phyloP scores from a whole-genome alignment of 1,140 invertebrate genomes.

The Pectinophora gossypiella region DNA sequence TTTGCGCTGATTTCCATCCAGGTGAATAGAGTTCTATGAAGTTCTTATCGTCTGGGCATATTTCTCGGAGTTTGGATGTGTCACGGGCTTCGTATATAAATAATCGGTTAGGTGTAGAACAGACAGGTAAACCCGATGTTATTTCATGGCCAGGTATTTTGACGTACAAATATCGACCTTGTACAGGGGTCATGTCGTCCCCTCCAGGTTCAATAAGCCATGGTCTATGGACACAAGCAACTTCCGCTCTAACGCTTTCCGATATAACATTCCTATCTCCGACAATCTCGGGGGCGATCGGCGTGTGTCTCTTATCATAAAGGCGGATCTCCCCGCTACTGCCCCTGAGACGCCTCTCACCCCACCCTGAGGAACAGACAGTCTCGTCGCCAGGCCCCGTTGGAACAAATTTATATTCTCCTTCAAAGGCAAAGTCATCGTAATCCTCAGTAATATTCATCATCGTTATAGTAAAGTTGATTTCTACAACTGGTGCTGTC shows the following conservation, averaged over 20 bases:
- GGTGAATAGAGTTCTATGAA: conserved; percentile 84
- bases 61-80: conserved; percentile 77
- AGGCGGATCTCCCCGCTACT: conserved; percentile 81
- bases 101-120: conserved; percentile 83
- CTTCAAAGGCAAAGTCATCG: conserved; percentile 87
- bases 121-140: conserved; percentile 74
- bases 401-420: conserved; percentile 83
- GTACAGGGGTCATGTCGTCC: conserved; percentile 71
- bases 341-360: conserved; percentile 79
- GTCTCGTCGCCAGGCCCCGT: conserved; percentile 70
- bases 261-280: conserved; percentile 69
- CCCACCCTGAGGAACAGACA: conserved; percentile 78
- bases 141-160: conserved; percentile 81
- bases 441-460: conserved; percentile 91
- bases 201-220: conserved; percentile 86
- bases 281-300: conserved; percentile 62
- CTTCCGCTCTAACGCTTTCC: conserved; percentile 69
- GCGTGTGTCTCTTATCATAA: conserved; percentile 59
- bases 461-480: conserved; percentile 83
- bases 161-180: conserved; percentile 83
- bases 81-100: conserved; percentile 82
- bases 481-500: conserved; percentile 81
- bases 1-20: conserved; percentile 80
- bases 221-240: conserved; percentile 82
- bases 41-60: conserved; percentile 78